These are phyloP conservation scores for Tipula lateralis DNA, from an alignment of 2,888 invertebrate species.

Conservation along the genomic window DNA sequence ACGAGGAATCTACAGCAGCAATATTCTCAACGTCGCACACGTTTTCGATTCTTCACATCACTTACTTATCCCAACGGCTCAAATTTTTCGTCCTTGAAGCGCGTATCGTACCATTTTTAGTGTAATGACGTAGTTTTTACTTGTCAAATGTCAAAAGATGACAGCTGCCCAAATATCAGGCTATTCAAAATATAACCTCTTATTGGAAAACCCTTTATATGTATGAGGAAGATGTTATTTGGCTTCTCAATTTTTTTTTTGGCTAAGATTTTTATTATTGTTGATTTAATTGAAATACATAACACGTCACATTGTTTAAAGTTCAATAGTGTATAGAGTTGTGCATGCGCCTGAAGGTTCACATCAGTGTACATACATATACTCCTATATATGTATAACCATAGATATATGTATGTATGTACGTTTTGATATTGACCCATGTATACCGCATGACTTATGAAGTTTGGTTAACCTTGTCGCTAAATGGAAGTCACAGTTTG, in stretches of 20 bases:
- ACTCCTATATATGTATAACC: background rate
- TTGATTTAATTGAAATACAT: background rate
- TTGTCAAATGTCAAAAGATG: too few relatives aligned
- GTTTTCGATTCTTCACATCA: too few relatives aligned
- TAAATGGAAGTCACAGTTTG: background rate
- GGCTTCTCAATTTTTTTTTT: background rate
- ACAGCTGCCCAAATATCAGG: too few relatives aligned
- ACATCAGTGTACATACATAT: background rate
- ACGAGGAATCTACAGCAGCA: too few relatives aligned
- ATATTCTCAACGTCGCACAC: too few relatives aligned
- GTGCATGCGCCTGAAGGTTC: background rate
- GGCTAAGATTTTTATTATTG: background rate
- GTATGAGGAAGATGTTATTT: background rate
- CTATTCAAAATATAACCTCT: too few relatives aligned
- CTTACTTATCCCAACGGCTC: too few relatives aligned
- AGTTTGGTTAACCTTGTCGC: slow-evolving; percentile 9
- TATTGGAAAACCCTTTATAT: too few relatives aligned
- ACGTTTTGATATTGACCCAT: background rate
- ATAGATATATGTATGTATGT: background rate
- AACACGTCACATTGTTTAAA: background rate
- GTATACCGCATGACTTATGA: background rate
- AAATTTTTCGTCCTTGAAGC: too few relatives aligned
- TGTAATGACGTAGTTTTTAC: too few relatives aligned
- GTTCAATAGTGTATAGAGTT: background rate
- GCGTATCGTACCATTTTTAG: too few relatives aligned